Evolutionary conservation across 2,797 vertebrate species (phyloP).

Genomic region (Gastrophryne carolinensis): DNA sequence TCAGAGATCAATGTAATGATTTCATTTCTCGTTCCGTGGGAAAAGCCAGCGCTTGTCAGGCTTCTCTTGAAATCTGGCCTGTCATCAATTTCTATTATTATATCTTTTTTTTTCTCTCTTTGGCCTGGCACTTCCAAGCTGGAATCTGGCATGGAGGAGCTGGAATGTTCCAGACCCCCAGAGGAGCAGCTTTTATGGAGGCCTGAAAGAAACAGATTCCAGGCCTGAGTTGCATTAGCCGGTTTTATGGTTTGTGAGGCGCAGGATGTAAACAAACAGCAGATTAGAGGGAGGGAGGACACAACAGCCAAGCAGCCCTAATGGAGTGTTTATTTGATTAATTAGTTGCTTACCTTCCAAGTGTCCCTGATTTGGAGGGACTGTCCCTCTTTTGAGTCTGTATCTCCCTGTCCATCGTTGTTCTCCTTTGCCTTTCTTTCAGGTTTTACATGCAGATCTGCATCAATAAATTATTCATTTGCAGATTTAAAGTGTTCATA

Average conservation of each 20-base stretch:
- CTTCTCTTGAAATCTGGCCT: slow-evolving; percentile 43
- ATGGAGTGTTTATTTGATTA: too few relatives aligned
- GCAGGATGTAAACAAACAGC: neutral
- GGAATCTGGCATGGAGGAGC: slow-evolving; percentile 6
- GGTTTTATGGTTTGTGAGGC: neutral
- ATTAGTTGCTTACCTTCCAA: too few relatives aligned
- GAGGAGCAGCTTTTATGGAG: slow-evolving; percentile 52
- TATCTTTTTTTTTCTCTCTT: neutral
- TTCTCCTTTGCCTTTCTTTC: too few relatives aligned
- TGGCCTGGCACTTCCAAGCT: neutral
- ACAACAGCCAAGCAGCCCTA: neutral
- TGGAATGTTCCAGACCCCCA: neutral
- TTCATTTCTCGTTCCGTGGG: slow-evolving; percentile 2
- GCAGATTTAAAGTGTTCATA: too few relatives aligned
- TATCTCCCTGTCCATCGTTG: too few relatives aligned
- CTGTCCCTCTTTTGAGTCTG: too few relatives aligned
- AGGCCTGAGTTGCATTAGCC: slow-evolving; percentile 43
- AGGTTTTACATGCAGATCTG: too few relatives aligned
- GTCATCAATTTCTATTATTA: slow-evolving; percentile 26
- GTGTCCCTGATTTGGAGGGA: too few relatives aligned
- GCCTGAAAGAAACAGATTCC: slow-evolving; percentile 32
- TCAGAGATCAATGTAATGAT: neutral
- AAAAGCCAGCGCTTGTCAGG: slow-evolving; percentile 43
- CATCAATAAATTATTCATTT: too few relatives aligned
- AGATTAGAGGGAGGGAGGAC: neutral